Base-by-base conservation (phyloP, 1,140 invertebrate genomes). In the Argopecten irradians region DNA sequence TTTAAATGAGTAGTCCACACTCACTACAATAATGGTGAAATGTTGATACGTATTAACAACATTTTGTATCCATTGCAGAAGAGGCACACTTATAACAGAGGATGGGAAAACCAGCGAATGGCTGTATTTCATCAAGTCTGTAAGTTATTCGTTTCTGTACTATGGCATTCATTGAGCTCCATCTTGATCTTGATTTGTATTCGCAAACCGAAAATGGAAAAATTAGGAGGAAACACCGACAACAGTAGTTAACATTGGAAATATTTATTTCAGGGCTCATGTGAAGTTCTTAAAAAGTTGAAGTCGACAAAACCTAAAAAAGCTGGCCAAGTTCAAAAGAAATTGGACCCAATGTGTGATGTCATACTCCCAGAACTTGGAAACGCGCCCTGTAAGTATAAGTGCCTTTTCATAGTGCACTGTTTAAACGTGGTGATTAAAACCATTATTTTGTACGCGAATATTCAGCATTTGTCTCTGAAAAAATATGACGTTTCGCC, bases 51-150 rank as follows among this genome's bases (percentile, higher is more conserved):
- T n/a, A n/a, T n/a, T n/a, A n/a, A n/a, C n/a, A n/a, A n/a, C n/a
- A n/a, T n/a, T n/a, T n/a, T n/a, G n/a, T n/a, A n/a, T n/a, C n/a
- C n/a, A n/a, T 91, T 89, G 35, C 55, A 94, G 94, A 87, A 91
- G 93, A 85, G 94, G 94, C 19, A 88, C 87, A n/a, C 41, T 94
- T 16, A 90, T 94, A 16, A 91, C 92, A 71, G 89, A 92, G 33
- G 91, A 94, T 88, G 91, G 92, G 35, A 89, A 89, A 83, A 88
- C 89, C n/a, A 94, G 93, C 83, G 94, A 94, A 86, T 94, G 93
- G 93, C 41, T 94, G 19, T 94, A 94, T 71, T 86, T 93, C 39
- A 89, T 94, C 8, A 93, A 93, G 89, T 92, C 93, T 36, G 94
- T 93, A 88, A 90, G 92, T 91, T 36, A 46, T 32, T 46, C 16